Evolutionary conservation across 2,888 invertebrate species (phyloP).

Genomic region (Linnaemya vulpina): DNA sequence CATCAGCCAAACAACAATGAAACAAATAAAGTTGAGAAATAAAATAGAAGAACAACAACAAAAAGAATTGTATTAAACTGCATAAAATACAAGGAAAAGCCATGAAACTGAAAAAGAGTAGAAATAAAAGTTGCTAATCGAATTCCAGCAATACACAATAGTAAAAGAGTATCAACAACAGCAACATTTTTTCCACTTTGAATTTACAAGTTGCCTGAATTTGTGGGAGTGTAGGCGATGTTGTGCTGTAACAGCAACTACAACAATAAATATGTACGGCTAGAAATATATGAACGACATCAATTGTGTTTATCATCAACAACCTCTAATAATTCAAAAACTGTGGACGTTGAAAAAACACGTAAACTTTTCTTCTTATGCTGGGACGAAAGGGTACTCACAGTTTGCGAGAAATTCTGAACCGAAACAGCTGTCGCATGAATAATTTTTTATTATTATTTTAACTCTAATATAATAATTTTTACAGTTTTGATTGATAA

Average conservation of each 20-base stretch:
- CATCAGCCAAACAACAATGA: conserved; percentile 44
- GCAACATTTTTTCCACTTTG: conserved; percentile 18
- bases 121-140: conserved; percentile 71
- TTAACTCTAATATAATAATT: too few species aligned
- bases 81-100: not conserved
- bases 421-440: not conserved
- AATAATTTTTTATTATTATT: too few species aligned
- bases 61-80: not conserved
- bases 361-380: not conserved
- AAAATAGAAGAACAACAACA: not conserved
- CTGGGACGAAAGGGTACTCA: conserved; percentile 7
- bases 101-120: conserved; percentile 1
- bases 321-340: conserved; percentile 68
- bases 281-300: conserved; percentile 58
- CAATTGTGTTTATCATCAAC: conserved; percentile 67
- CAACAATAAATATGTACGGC: conserved; percentile 49
- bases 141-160: conserved; percentile 72
- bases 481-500: too few species aligned
- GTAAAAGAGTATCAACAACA: conserved; percentile 50
- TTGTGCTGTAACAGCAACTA: conserved; percentile 28
- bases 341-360: conserved; percentile 35
- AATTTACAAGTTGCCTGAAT: conserved; percentile 1
- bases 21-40: conserved; percentile 23
- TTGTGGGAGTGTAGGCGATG: conserved; percentile 37
- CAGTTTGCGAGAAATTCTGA: not conserved